Evolutionary conservation across 2,113 vertebrate species (phyloP), one percentile per base, ranked within the genome.

Genomic region (Labeo rohita): DNA sequence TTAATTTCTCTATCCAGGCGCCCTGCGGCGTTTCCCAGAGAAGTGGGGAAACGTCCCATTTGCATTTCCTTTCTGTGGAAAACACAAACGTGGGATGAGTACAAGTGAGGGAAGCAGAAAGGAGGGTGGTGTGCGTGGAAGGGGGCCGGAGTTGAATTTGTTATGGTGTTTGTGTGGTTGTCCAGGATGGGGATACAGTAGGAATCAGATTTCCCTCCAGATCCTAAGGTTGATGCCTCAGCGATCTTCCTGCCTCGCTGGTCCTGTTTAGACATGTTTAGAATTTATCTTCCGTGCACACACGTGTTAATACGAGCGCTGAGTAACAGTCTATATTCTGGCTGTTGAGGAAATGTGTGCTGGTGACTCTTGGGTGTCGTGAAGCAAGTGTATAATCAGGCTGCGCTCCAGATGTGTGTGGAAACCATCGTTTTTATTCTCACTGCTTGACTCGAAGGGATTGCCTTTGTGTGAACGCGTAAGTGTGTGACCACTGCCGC

Each of bases 1-100:
- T 93, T 93, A 90, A 90, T 92, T 92, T 87, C 89, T 36, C 59
- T 54, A 72, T 47, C 34, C 28, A 89, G 93, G 93, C 86, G 86
- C 91, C 94, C 93, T 49, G 91, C 89, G 85, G 93, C 75, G 91
- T 94, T 95, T 95, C 95, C 94, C 94, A 95, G 95, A 94, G 92
- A 89, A 94, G 92, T 50, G 68, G 68, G 63, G 85, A 84, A 84
- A 73, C 87, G 89, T 89, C 91, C 92, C 85, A 91, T 94, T 94
- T 94, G 93, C 94, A 93, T 95, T 93, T 94, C 90, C 91, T 94
- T 94, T 94, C 91, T 92, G 88, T 87, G 77, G 49, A 78, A 89
- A 89, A 91, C 91, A 93, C 92, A 94, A 93, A 92, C 91, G 56
- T 88, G 87, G 88, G 89, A 52, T 23, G 88, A 92, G 91, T 94